Evolutionary conservation across 1,140 invertebrate genomes (phyloP), one percentile per base, ranked within the genome.

Genomic region (Caerostris extrusa): DNA sequence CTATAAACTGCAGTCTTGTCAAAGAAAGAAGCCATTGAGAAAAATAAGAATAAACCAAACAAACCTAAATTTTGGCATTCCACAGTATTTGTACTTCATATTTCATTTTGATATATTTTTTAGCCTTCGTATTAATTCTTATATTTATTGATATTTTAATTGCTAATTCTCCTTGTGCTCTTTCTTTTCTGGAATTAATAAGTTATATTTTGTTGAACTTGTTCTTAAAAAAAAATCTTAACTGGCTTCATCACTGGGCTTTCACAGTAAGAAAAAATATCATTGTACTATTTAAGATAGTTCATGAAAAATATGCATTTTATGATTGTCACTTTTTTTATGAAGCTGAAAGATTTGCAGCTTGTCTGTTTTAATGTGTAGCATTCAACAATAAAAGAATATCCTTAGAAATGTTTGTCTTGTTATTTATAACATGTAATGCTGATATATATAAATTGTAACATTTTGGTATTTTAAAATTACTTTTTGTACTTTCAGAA

Each of bases 341-440:
- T 94, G 87, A 56, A 94, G 87, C 93, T 94, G 93, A 85, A 77
- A 56, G 86, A 89, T 67, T 64, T 90, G 88, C 93, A 94, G 93
- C 93, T 94, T 90, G 71, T 90, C 61, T 90, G 93, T 94, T 94
- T 94, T 94, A 90, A 94, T 94, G 93, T 94, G 87, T 94, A 94
- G 60, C 83, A 58, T 90, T 90, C 77, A 60, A 88, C 14, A 89
- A 94, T 92, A 93, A 90, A 94, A 17, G 61, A 67, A 90, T 90
- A 94, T 19, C 83, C 64, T 77, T 93, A 93, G 91, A 83, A 92
- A 85, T 12, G 19, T 77, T 19, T 53, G 10, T 77, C 12, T 3
- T 53, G 19, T 77, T 77, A 12, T 53, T 3, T 64, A 64, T 61
- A 61, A 34, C 34, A 34, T 34, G 0, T 34, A 34, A 34, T 34